phyloP scores from a whole-genome alignment of 2,888 invertebrate genomes.

The Coecobrya sp. region DNA sequence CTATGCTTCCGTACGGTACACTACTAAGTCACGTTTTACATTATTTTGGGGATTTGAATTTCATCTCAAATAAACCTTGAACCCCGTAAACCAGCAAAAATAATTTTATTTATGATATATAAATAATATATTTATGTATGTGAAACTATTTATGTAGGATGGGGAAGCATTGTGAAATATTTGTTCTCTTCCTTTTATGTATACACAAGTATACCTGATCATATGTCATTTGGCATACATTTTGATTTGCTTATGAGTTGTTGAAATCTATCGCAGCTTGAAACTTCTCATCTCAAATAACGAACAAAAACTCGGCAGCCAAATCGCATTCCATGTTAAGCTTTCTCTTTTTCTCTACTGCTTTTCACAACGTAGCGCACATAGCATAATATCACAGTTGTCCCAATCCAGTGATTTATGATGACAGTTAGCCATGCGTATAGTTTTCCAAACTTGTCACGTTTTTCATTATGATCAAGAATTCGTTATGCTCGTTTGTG shows the following conservation, averaged over 20 bases:
- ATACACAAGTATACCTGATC: no score
- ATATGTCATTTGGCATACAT: not conserved
- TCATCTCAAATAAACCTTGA: slow-evolving; percentile 45
- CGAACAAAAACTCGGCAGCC: not conserved
- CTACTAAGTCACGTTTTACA: slow-evolving; percentile 62
- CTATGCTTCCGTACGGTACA: not conserved
- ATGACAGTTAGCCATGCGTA: not conserved
- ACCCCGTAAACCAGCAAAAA: not conserved
- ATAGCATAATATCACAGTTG: not conserved
- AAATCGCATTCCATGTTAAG: not conserved
- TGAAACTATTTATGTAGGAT: not conserved
- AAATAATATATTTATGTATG: not conserved
- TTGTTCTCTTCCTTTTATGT: no score
- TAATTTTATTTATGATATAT: not conserved
- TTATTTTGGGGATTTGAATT: slow-evolving; percentile 63
- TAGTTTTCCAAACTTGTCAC: slow-evolving; percentile 59
- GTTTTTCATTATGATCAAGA: slow-evolving; percentile 65
- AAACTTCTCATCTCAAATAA: not conserved
- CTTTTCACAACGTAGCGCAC: not conserved
- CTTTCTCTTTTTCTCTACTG: not conserved
- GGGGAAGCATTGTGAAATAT: not conserved
- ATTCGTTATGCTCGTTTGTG: slow-evolving; percentile 16
- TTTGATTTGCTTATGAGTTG: not conserved
- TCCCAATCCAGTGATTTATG: slow-evolving; percentile 57
- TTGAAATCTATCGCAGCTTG: not conserved